Evolutionary conservation across 2,113 vertebrate species (phyloP).

Genomic region (Regulus satrapa): DNA sequence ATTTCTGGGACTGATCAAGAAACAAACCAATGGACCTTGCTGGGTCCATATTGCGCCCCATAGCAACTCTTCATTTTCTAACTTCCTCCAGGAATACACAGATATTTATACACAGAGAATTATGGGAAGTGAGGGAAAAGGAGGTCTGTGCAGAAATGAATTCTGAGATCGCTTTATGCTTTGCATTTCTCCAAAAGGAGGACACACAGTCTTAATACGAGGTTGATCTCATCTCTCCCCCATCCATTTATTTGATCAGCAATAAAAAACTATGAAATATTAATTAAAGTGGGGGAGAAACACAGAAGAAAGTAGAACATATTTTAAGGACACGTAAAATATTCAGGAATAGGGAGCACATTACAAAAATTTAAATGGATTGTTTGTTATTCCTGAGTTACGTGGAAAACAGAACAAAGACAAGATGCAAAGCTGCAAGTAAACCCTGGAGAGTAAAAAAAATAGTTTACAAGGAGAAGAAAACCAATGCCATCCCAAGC

Average conservation of each 20-base stretch:
- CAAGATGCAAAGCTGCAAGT: not conserved
- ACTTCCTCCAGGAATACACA: not conserved
- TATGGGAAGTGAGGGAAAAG: not conserved
- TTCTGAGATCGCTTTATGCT: not conserved
- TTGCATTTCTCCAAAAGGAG: not conserved
- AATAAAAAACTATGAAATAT: not conserved
- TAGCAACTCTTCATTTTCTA: not conserved
- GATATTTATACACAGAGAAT: not conserved
- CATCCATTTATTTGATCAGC: not conserved
- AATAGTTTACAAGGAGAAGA: not conserved
- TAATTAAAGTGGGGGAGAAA: rapidly evolving
- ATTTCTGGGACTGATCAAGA: not conserved
- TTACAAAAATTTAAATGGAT: not conserved
- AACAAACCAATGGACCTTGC: not conserved
- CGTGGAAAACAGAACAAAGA: not conserved
- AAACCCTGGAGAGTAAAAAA: not conserved
- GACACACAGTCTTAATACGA: not conserved
- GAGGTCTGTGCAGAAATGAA: not conserved
- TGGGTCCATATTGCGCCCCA: not conserved
- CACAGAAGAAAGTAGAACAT: not conserved
- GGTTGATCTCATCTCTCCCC: not conserved
- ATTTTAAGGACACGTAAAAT: not conserved
- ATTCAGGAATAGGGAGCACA: not conserved
- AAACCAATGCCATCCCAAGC: not conserved
- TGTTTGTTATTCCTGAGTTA: not conserved